These are phyloP conservation scores for Aythya baeri DNA, from an alignment of 2,113 vertebrate species.

Conservation along the genomic window DNA sequence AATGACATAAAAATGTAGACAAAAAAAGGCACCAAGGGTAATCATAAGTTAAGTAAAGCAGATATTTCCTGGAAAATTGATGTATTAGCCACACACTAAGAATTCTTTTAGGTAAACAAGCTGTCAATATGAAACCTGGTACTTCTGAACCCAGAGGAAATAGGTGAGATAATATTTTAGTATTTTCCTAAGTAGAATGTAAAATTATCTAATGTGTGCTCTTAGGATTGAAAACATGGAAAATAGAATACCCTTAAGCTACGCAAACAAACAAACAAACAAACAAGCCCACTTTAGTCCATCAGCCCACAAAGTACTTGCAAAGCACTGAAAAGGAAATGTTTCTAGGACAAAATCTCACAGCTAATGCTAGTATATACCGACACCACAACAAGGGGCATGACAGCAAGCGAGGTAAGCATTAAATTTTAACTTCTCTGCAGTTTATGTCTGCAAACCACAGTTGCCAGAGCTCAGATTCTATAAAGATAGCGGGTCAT, in stretches of 20 bases:
- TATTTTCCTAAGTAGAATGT: neutral
- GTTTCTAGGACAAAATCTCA: neutral
- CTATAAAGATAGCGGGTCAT: neutral
- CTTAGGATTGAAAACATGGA: neutral
- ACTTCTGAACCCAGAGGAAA: neutral
- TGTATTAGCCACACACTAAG: neutral
- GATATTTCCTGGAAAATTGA: neutral
- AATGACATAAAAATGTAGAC: neutral
- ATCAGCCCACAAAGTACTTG: neutral
- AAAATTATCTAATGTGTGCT: neutral
- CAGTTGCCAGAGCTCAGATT: neutral
- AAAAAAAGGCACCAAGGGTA: neutral
- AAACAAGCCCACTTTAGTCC: neutral
- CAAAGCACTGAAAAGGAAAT: neutral
- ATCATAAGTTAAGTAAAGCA: neutral
- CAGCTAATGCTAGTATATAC: neutral
- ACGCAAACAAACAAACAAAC: no score
- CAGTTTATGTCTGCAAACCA: neutral
- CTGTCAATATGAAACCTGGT: neutral
- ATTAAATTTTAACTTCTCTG: neutral
- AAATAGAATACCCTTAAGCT: neutral
- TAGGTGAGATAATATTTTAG: neutral
- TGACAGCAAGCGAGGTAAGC: neutral
- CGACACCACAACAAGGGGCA: no score
- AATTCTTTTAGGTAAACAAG: neutral